phyloP scores from a whole-genome alignment of 1,140 invertebrate species.

The Drosophila tani region DNA sequence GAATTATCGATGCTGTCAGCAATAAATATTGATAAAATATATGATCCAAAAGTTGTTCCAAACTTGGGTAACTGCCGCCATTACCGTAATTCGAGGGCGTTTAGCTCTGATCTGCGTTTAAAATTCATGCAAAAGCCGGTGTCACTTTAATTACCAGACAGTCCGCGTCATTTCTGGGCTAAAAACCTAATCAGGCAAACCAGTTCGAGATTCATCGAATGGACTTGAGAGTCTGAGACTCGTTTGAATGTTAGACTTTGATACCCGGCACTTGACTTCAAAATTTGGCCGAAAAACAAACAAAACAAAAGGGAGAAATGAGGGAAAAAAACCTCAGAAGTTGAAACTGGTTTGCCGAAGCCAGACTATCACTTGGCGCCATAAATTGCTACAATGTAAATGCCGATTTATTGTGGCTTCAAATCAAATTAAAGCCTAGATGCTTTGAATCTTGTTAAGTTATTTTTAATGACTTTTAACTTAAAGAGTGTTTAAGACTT shows the following conservation, averaged over 20 bases:
- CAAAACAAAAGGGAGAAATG: constrained; percentile 2
- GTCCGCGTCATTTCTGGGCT: constrained; percentile 8
- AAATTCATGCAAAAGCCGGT: constrained; percentile 22
- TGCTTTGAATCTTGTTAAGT: not conserved
- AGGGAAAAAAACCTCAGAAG: not conserved
- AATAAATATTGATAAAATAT: constrained; percentile 79
- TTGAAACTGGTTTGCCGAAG: constrained; percentile 21
- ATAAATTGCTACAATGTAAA: constrained; percentile 8
- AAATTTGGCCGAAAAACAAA: constrained; percentile 15
- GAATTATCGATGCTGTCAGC: constrained; percentile 83
- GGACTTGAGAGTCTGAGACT: constrained; percentile 33
- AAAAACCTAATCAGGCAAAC: constrained; percentile 26
- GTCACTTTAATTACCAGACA: constrained; percentile 38
- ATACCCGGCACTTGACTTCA: constrained; percentile 35
- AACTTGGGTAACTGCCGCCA: constrained; percentile 16
- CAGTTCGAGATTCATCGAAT: constrained; percentile 32
- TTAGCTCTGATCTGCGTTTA: constrained; percentile 6
- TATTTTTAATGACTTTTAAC: not conserved
- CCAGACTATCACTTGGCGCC: not conserved
- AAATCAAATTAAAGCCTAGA: not conserved
- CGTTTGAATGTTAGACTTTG: constrained; percentile 33
- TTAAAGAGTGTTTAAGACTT: not conserved
- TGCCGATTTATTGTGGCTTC: not conserved
- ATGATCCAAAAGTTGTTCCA: constrained; percentile 52
- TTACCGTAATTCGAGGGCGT: constrained; percentile 26